A percentile compares a stretch with the other conserved stretches of the same genome.
phyloP scores from a whole-genome alignment of 2,888 invertebrate genomes.

The Ophonus ardosiacus region DNA sequence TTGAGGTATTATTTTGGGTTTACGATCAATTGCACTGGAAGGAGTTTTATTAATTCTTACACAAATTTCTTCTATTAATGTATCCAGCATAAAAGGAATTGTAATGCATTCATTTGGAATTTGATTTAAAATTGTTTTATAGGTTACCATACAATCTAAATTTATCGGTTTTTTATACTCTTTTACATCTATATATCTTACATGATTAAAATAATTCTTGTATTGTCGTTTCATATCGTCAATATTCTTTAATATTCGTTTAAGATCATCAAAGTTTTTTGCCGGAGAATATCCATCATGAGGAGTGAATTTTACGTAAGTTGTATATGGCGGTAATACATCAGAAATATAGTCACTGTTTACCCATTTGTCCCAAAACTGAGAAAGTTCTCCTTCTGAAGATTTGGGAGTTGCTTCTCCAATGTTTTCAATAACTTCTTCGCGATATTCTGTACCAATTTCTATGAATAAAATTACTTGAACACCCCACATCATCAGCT shows the following conservation, averaged over 20 bases:
- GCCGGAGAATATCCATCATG: background rate
- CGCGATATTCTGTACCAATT: slow-evolving; percentile 20
- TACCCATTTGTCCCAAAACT: slow-evolving; percentile 28
- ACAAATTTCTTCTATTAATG: slow-evolving; percentile 32
- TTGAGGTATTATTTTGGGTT: background rate
- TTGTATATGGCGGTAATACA: slow-evolving; percentile 19
- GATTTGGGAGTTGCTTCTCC: background rate
- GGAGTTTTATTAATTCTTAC: slow-evolving; percentile 4
- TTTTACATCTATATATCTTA: slow-evolving; percentile 5
- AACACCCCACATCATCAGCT: slow-evolving; percentile 11
- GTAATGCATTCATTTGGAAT: slow-evolving; percentile 55
- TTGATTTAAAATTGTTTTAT: background rate
- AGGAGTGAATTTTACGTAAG: slow-evolving; percentile 11
- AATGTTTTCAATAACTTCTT: background rate
- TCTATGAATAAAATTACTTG: slow-evolving; percentile 20
- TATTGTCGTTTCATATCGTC: slow-evolving; percentile 42
- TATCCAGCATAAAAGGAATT: slow-evolving; percentile 40
- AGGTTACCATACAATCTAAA: slow-evolving; percentile 8
- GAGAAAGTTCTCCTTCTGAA: background rate
- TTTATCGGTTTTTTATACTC: background rate
- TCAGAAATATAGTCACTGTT: background rate
- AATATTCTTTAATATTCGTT: slow-evolving; percentile 17
- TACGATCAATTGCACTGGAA: background rate
- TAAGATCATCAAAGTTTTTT: slow-evolving; percentile 24
- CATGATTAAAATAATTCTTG: slow-evolving; percentile 37